Base-by-base conservation (phyloP, 2,113 vertebrate genomes). In the Corythoichthys haematopterus region DNA sequence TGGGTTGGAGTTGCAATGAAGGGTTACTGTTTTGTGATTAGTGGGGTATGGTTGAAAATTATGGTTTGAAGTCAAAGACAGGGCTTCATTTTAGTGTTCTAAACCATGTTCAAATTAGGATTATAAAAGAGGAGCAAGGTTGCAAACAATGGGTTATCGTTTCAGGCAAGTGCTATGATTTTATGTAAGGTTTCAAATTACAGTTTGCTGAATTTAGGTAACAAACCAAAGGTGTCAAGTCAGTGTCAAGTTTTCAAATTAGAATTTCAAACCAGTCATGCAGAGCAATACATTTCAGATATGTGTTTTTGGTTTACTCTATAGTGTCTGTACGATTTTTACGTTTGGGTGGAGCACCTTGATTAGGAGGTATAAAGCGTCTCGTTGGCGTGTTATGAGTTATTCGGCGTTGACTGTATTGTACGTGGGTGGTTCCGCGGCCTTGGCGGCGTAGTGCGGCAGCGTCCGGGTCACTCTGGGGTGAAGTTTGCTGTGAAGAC, bases 401-500 rank as follows among this genome's bases (percentile, higher is more conserved):
- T 28, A 56, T 33, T 28, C 28, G 3, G 28, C 53, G 11, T 20
- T 33, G n/a, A 46, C 38, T 60, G 48, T 74, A 46, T 36, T 60
- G 48, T 74, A 53, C 35, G 74, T 76, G 79, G 61, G 79, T 78
- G 79, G 79, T 62, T 80, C 43, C n/a, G 6, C 57, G 46, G 45
- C 43, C 43, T 9, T 3, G n/a, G 60, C 20, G 16, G 16, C 59
- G 12, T 7, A 10, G 14, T 37, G 14, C 56, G 8, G 33, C 1
- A 3, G 55, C 58, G 53, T 3, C 53, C 28, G 33, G 53, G 53
- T 56, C 53, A 56, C 12, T 56, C 12, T 70, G 35, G 14, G 36
- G 66, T 67, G 12, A 55, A 2, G 69, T 77, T 82, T 81, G 86
- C 66, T 72, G 70, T 6, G 13, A 69, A 66, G 65, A 79, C 64